These are phyloP conservation scores for Cantharis lateralis DNA, from an alignment of 2,888 invertebrate genomes.

Conservation along the genomic window DNA sequence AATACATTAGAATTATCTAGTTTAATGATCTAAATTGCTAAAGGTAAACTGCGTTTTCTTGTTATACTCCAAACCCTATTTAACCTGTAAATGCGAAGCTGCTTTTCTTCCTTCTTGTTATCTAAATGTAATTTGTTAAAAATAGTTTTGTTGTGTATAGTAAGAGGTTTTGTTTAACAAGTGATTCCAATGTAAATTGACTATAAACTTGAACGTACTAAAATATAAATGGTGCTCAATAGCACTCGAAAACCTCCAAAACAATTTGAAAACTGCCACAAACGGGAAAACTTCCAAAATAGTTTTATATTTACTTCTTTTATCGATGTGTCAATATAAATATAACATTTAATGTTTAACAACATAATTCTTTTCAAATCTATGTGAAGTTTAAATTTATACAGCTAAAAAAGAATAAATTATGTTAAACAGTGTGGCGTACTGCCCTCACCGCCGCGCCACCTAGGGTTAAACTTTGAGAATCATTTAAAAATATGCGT, in stretches of 20 bases:
- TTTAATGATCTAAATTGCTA: constrained; percentile 20
- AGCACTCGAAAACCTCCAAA: background rate
- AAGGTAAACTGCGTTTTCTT: constrained; percentile 21
- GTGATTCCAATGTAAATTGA: background rate
- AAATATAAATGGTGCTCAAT: background rate
- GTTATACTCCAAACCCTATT: constrained; percentile 8
- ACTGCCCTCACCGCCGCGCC: too few relatives aligned
- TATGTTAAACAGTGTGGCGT: too few relatives aligned
- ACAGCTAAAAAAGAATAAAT: too few relatives aligned
- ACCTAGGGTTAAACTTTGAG: too few relatives aligned
- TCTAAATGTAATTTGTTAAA: background rate
- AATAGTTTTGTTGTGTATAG: background rate
- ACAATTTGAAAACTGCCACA: background rate
- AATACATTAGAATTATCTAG: constrained; percentile 26
- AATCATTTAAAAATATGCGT: too few relatives aligned
- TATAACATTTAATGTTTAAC: background rate
- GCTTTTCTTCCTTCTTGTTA: constrained; percentile 6
- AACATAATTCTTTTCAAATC: background rate
- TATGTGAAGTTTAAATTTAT: too few relatives aligned
- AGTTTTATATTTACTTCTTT: background rate
- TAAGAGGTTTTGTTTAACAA: background rate
- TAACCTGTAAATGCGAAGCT: constrained; percentile 10
- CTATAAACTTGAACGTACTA: background rate
- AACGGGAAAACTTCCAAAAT: background rate
- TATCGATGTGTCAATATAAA: background rate